Evolutionary conservation across 1,140 invertebrate genomes (phyloP).

Genomic region (Drosophila ercepeae): DNA sequence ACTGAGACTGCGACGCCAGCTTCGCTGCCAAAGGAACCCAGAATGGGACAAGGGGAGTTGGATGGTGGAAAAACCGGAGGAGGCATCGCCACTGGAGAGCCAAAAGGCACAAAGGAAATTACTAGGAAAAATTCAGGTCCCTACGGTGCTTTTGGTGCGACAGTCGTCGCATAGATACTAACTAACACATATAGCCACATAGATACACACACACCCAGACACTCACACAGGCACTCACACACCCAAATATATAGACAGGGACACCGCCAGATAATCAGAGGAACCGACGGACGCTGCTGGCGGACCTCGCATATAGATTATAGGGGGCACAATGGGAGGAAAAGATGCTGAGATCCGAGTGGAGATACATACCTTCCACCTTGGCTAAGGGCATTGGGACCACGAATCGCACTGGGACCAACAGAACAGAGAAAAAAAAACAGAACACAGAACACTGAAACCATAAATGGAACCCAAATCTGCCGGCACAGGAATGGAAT

Average conservation of each 20-base stretch:
- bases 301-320: conserved; percentile 71
- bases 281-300: conserved; percentile 39
- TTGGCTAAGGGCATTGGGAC: conserved; percentile 15
- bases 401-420: conserved; percentile 23
- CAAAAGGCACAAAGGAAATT: conserved; percentile 70
- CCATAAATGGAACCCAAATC: conserved; percentile 14
- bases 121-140: conserved; percentile 79
- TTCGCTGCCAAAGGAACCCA: conserved; percentile 11
- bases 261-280: conserved; percentile 37
- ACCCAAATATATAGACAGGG: conserved; percentile 13
- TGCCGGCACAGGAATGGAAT: conserved; percentile 18
- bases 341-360: conserved; percentile 60
- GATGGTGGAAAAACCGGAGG: conserved; percentile 1
- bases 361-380: conserved; percentile 36
- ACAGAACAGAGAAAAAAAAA: conserved; percentile 22
- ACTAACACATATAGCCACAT: background rate
- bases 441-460: conserved; percentile 14
- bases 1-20: conserved; percentile 21
- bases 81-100: conserved; percentile 29
- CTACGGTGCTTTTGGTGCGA: conserved; percentile 79
- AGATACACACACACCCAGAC: conserved; percentile 10
- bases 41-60: background rate
- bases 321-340: conserved; percentile 62
- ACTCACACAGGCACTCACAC: too few species aligned
- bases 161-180: conserved; percentile 57